Evolutionary conservation across 2,888 invertebrate genomes (phyloP).

Genomic region (Drosophila nr. perissopoda): DNA sequence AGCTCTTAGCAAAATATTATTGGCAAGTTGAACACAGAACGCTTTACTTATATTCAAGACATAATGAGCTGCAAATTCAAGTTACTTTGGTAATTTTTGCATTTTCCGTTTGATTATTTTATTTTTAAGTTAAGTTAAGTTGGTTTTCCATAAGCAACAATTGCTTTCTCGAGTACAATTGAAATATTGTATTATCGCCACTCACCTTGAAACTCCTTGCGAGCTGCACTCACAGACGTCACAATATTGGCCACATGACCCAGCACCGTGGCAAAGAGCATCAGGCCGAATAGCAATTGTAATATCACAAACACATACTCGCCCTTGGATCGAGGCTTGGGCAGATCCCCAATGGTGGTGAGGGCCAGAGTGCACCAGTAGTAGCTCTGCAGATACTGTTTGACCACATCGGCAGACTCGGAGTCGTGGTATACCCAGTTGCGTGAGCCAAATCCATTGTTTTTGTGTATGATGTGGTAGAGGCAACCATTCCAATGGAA

Average conservation of each 20-base stretch:
- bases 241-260: constrained; percentile 99
- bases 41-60: background rate
- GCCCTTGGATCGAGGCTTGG: constrained; percentile 95
- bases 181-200: constrained; percentile 10
- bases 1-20: background rate
- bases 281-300: constrained; percentile 96
- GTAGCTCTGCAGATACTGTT: constrained; percentile 98
- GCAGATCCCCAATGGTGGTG: constrained; percentile 97
- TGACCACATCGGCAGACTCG: constrained; percentile 94
- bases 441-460: constrained; percentile 96
- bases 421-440: constrained; percentile 96
- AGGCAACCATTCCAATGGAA: constrained; percentile 99
- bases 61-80: background rate
- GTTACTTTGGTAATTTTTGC: background rate
- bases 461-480: constrained; percentile 98
- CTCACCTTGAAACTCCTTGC: constrained; percentile 99
- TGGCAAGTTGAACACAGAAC: background rate
- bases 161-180: background rate
- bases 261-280: constrained; percentile 97
- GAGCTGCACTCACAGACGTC: constrained; percentile 97
- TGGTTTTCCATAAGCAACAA: background rate
- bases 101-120: background rate
- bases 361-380: constrained; percentile 99
- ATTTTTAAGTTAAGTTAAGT: background rate
- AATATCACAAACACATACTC: constrained; percentile 98